phyloP scores from a whole-genome alignment of 2,888 invertebrate species.

The Vannuccia rotundouncinata region DNA sequence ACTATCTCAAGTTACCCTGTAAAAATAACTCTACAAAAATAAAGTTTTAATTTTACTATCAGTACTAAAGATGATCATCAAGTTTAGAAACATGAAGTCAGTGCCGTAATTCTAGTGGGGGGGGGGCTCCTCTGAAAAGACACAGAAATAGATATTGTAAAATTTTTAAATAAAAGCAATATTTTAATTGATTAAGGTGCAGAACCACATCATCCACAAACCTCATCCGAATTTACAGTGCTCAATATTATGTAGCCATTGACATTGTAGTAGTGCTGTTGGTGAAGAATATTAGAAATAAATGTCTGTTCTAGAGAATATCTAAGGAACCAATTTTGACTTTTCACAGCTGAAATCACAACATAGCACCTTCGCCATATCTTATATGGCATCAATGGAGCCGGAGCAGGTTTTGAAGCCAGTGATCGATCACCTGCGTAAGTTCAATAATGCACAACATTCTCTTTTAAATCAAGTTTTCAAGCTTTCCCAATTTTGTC shows the following conservation, averaged over 20 bases:
- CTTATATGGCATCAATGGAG: background rate
- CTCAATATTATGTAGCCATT: constrained; percentile 1
- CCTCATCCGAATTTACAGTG: background rate
- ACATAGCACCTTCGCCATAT: background rate
- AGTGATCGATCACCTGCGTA: constrained; percentile 1
- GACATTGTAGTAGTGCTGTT: constrained; percentile 8
- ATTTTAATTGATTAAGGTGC: constrained; percentile 15
- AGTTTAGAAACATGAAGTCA: no score
- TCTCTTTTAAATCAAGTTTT: constrained; percentile 1
- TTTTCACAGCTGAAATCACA: constrained; percentile 17
- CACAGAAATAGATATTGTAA: no score
- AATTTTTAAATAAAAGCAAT: no score
- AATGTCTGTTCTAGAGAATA: background rate
- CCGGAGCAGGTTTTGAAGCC: background rate
- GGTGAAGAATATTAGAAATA: constrained; percentile 6
- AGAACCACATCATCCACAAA: constrained; percentile 19
- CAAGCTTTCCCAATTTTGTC: constrained; percentile 11
- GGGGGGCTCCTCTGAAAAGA: no score
- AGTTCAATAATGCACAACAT: background rate
- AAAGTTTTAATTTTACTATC: no score
- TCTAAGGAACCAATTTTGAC: background rate
- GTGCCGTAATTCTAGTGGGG: no score
- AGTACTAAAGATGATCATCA: no score
- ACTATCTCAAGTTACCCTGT: no score
- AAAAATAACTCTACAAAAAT: no score